Conservation (phyloP, 2,797 vertebrate genomes). For the Amniataba percoides region DNA sequence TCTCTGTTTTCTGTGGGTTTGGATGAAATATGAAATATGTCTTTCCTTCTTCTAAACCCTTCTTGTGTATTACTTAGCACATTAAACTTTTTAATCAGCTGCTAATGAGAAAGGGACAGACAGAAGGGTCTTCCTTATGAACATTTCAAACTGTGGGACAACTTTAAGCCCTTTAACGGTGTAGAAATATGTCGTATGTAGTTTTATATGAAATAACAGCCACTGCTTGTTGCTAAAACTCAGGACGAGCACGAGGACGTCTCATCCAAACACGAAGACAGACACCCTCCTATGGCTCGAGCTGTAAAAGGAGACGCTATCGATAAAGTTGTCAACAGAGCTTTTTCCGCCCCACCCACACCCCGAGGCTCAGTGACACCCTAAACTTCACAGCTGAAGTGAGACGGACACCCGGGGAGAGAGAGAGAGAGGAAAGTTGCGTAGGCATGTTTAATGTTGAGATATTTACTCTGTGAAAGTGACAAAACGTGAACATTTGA, state of each 20-base stretch:
- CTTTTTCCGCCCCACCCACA: background rate
- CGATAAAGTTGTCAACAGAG: slow-evolving; percentile 35
- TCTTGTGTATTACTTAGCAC: background rate
- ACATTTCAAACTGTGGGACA: background rate
- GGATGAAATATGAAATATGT: background rate
- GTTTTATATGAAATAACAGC: background rate
- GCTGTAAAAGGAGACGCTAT: background rate
- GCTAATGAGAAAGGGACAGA: background rate
- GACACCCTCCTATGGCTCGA: background rate
- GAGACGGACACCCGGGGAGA: slow-evolving; percentile 9
- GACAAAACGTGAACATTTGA: slow-evolving; percentile 19
- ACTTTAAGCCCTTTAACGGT: background rate
- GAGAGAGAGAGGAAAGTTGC: background rate
- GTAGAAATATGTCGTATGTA: background rate
- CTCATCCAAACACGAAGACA: background rate
- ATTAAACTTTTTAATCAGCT: background rate
- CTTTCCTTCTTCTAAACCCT: background rate
- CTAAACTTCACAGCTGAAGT: slow-evolving; percentile 9
- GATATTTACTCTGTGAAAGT: slow-evolving; percentile 47
- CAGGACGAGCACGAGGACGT: background rate
- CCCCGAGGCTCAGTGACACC: slow-evolving; percentile 11
- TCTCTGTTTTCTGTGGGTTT: background rate
- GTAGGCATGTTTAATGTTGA: slow-evolving; percentile 35
- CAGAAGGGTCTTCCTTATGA: background rate
- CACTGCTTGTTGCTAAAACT: background rate